Base-by-base conservation (phyloP, 2,888 invertebrate genomes). In the Monoplex corrugatus region DNA sequence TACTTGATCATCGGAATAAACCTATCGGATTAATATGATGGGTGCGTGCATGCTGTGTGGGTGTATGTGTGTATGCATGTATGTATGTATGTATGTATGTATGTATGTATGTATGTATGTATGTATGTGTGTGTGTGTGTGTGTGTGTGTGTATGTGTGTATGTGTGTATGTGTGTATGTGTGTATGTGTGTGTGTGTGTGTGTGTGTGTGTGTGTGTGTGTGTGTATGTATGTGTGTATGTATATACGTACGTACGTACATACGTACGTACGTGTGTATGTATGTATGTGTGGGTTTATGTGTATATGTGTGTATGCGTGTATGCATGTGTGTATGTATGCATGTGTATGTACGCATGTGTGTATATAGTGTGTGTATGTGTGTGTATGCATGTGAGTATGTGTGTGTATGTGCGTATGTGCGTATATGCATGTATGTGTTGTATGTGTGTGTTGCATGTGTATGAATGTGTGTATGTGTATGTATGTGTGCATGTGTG, bases 351-450 rank as follows among this genome's bases (percentile, higher is more conserved):
- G 75, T 35, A 35, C 35, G 75, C 35, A n/a, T 72, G 19, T n/a
- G n/a, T n/a, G n/a, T n/a, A n/a, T n/a, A n/a, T n/a, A n/a, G n/a
- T n/a, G n/a, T n/a, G n/a, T n/a, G n/a, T n/a, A n/a, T n/a, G n/a
- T n/a, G n/a, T n/a, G n/a, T n/a, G n/a, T n/a, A n/a, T n/a, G n/a
- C n/a, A n/a, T n/a, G n/a, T n/a, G n/a, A n/a, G n/a, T n/a, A 19
- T 75, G 75, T 75, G 75, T 75, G 75, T 75, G 75, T 75, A 35
- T 75, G 75, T 35, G 75, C 35, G 75, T 75, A n/a, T 72, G 19
- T n/a, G n/a, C n/a, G n/a, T n/a, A n/a, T n/a, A n/a, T n/a, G n/a
- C n/a, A n/a, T n/a, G n/a, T n/a, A n/a, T n/a, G n/a, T n/a, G n/a
- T n/a, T n/a, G n/a, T n/a, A n/a, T n/a, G n/a, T n/a, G n/a, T n/a